Conservation (phyloP, 2,113 vertebrate genomes). For the Shinisaurus crocodilurus region DNA sequence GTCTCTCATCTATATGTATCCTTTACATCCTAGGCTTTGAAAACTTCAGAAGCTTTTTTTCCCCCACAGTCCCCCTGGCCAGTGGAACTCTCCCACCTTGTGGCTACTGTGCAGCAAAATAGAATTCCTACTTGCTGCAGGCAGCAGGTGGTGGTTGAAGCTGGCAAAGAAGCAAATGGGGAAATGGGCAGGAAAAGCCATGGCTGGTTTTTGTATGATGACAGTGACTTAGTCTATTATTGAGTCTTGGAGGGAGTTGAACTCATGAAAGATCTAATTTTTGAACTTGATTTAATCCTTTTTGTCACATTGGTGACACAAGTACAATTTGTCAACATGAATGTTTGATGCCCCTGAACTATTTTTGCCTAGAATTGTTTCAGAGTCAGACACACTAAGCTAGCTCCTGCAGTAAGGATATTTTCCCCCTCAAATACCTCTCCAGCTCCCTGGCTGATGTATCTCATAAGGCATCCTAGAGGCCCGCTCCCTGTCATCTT, state of each 20-base stretch:
- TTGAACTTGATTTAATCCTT: neutral
- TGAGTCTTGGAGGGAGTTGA: neutral
- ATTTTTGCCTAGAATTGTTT: neutral
- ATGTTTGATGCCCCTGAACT: neutral
- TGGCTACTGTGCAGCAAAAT: neutral
- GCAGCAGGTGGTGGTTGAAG: neutral
- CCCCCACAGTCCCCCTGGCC: neutral
- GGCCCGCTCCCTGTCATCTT: slow-evolving; percentile 21
- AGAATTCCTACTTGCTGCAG: neutral
- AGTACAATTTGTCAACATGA: neutral
- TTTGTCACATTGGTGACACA: neutral
- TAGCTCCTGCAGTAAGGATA: neutral
- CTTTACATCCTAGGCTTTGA: neutral
- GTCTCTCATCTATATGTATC: neutral
- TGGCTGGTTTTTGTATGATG: neutral
- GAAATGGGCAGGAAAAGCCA: neutral
- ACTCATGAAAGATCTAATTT: neutral
- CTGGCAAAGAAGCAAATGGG: neutral
- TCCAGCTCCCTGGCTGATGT: slow-evolving; percentile 27
- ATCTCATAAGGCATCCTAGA: neutral
- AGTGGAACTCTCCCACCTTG: neutral
- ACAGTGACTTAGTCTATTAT: neutral
- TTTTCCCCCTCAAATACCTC: neutral
- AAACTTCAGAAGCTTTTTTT: neutral
- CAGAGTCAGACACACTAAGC: neutral